Base-by-base conservation (phyloP, 1,140 invertebrate species). In the Drosophila funebris region DNA sequence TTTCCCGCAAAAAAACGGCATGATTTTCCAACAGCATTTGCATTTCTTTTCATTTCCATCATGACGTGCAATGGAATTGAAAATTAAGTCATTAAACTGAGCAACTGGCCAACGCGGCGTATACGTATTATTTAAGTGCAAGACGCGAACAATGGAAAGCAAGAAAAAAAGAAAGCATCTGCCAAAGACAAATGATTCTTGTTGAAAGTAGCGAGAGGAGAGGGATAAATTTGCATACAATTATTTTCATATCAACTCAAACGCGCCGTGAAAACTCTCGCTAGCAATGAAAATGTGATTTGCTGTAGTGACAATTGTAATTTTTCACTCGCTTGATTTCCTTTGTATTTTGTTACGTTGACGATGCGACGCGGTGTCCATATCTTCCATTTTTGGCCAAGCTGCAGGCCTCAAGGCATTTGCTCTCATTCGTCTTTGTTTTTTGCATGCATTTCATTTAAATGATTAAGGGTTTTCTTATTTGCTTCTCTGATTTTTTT, bases 221-320 rank as follows among this genome's bases (percentile, higher is more conserved):
- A 37, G 22, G 6, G 22, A 31, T 62, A 76, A 82, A 88, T 88
- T 88, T 88, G 62, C 83, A 77, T 88, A 77, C 83, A 88, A 88
- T 88, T 88, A 88, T 79, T 79, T 88, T 50, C 83, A 70, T 76
- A 83, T 88, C 79, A 88, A 89, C 39, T 73, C 77, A 80, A 83
- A 88, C 81, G 78, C 78, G 53, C 74, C 74, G 83, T 87, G 83
- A 88, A 88, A 87, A 75, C 70, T 81, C 63, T 29, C 53, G 52
- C 50, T 39, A 62, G 62, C 81, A 82, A 87, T 87, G 83, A 88
- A 88, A 88, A 73, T 83, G 72, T 78, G 83, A 88, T 88, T 88
- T 88, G 83, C 61, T 88, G 76, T 73, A 88, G 83, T 88, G 83
- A 88, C 83, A 88, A 88, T 88, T 79, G 83, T 88, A 73, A 88